Evolutionary conservation across 2,888 invertebrate species (phyloP).

Genomic region (Drosophila recens): DNA sequence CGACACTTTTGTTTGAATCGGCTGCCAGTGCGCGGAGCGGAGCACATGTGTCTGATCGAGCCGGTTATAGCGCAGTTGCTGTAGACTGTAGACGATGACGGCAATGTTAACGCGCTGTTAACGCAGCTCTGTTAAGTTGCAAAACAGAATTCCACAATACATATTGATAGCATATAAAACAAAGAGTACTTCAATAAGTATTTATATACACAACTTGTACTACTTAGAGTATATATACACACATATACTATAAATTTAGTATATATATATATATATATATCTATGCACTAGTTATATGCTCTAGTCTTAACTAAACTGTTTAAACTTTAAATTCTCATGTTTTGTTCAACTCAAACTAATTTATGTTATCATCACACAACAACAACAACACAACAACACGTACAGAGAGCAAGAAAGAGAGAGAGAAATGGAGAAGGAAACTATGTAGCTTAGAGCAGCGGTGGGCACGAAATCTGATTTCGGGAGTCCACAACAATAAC

Average conservation of each 20-base stretch:
- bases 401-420: constrained; percentile 6
- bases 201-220: constrained; percentile 48
- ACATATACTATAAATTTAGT: constrained; percentile 1
- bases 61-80: constrained; percentile 95
- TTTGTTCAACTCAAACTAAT: constrained; percentile 43
- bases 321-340: constrained; percentile 16
- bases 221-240: constrained; percentile 36
- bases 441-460: too few relatives aligned
- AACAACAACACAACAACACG: constrained; percentile 18
- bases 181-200: constrained; percentile 34
- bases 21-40: constrained; percentile 97
- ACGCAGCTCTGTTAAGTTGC: constrained; percentile 9
- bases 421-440: too few relatives aligned
- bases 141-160: constrained; percentile 63
- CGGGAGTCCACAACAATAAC: too few relatives aligned
- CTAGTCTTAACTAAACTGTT: constrained; percentile 49
- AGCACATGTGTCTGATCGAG: constrained; percentile 97
- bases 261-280: constrained; percentile 12
- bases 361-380: constrained; percentile 31
- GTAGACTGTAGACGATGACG: constrained; percentile 86
- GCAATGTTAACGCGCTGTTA: constrained; percentile 18
- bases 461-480: too few relatives aligned
- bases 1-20: constrained; percentile 96
- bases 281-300: constrained; percentile 72
- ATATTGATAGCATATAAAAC: constrained; percentile 63